Evolutionary conservation across 2,113 vertebrate genomes (phyloP).

Genomic region (Chaetodon trifascialis): DNA sequence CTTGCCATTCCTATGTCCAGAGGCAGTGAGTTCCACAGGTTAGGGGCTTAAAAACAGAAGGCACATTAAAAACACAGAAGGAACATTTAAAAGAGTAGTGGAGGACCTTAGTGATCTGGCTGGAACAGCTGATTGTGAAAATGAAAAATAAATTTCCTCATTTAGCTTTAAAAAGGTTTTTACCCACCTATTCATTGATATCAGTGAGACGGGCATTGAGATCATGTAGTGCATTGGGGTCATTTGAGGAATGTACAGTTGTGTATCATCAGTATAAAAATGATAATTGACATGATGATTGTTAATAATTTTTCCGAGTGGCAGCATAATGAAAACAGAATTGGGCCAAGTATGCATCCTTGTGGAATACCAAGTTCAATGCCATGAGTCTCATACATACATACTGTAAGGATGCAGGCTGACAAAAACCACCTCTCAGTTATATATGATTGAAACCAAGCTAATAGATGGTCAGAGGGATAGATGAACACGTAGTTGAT

Average conservation of each 20-base stretch:
- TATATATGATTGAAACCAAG: not conserved
- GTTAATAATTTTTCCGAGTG: no score
- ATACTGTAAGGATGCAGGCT: not conserved
- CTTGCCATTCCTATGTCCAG: not conserved
- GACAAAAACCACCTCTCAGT: not conserved
- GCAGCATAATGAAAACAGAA: not conserved
- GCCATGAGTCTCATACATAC: not conserved
- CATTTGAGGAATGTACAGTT: not conserved
- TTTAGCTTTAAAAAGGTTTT: no score
- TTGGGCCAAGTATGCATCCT: not conserved
- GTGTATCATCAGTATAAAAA: not conserved
- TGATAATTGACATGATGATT: no score
- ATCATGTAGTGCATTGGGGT: not conserved
- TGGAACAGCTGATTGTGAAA: not conserved
- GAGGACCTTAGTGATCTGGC: no score
- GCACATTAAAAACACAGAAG: not conserved
- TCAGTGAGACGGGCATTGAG: no score
- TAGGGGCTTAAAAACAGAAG: not conserved
- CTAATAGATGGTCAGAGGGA: not conserved
- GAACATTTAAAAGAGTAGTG: no score
- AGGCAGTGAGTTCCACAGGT: not conserved
- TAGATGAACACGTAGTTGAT: not conserved
- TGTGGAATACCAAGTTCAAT: not conserved
- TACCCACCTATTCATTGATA: no score
- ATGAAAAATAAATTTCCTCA: no score